Base-by-base conservation (phyloP, 2,113 vertebrate species). In the Phylloscopus whistleri region DNA sequence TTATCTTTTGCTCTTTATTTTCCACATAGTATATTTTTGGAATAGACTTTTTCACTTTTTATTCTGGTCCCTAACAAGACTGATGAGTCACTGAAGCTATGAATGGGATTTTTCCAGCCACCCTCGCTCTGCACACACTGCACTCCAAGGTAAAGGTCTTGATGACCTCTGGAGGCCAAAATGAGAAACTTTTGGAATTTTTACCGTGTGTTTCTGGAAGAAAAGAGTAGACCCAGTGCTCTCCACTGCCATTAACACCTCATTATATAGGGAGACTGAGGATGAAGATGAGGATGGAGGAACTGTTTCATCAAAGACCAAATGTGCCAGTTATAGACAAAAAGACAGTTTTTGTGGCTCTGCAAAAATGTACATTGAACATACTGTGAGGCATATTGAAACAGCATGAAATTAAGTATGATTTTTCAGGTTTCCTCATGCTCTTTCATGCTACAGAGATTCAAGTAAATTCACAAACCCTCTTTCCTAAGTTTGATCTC, bases 141-240 rank as follows among this genome's bases (percentile, higher is more conserved):
- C 22, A 82, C 31, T 87, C 52, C 23, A 85, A 70, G 46, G 49
- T 59, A 70, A 75, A 67, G 39, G 13, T 59, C 78, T 72, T 93
- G 52, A 84, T 49, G 79, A 88, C 88, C 69, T 94, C 75, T 93
- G 84, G 52, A 94, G 70, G 66, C 39, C 52, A 63, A 87, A 85
- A 44, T 13, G 48, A 48, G 56, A 75, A 90, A 72, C 12, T 67
- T 67, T 19, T n/a, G 11, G 63, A 43, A 46, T 63, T 62, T 41
- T 51, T 83, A 10, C 6, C 2, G 0, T 24, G 8, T 35, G 4
- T 72, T 88, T 79, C 35, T 83, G 13, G 58, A 83, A 48, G 35
- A 70, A 78, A 70, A 58, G 16, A 7, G 30, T 72, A 76, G 35
- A 79, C 11, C 19, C 1, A 17, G 13, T 43, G 15, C 14, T 64